Conservation (phyloP, 2,797 vertebrate species). For the Podargus strigoides region DNA sequence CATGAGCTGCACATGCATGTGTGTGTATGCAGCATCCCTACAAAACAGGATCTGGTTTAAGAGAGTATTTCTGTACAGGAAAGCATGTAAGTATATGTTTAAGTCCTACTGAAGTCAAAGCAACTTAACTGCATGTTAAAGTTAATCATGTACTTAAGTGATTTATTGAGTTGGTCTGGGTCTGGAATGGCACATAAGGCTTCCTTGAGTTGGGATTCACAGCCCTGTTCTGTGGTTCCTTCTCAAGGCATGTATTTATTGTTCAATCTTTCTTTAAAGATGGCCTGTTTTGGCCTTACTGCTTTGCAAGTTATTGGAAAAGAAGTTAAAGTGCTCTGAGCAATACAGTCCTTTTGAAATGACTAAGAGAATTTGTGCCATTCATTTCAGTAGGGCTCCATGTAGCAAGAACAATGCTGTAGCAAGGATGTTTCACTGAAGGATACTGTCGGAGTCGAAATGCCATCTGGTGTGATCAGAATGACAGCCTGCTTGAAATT, state of each 20-base stretch:
- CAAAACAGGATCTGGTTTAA: constrained; percentile 8
- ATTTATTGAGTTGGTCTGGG: constrained; percentile 3
- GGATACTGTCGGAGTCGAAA: background rate
- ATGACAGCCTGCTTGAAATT: background rate
- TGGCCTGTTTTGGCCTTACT: background rate
- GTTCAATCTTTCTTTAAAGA: background rate
- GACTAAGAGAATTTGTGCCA: background rate
- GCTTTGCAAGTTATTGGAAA: background rate
- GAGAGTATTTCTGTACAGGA: constrained; percentile 27
- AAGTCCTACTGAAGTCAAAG: background rate
- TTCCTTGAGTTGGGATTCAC: background rate
- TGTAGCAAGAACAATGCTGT: background rate
- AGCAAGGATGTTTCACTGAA: background rate
- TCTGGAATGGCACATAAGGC: background rate
- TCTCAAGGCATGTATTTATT: background rate
- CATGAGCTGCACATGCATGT: background rate
- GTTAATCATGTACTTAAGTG: constrained; percentile 42
- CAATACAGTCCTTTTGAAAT: background rate
- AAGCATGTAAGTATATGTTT: background rate
- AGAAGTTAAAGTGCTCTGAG: background rate
- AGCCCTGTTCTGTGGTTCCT: background rate
- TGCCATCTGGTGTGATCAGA: background rate
- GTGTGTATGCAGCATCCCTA: background rate
- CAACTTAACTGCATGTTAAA: constrained; percentile 6
- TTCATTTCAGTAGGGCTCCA: background rate